Evolutionary conservation across 1,140 invertebrate species (phyloP).

Genomic region (Varroa destructor): DNA sequence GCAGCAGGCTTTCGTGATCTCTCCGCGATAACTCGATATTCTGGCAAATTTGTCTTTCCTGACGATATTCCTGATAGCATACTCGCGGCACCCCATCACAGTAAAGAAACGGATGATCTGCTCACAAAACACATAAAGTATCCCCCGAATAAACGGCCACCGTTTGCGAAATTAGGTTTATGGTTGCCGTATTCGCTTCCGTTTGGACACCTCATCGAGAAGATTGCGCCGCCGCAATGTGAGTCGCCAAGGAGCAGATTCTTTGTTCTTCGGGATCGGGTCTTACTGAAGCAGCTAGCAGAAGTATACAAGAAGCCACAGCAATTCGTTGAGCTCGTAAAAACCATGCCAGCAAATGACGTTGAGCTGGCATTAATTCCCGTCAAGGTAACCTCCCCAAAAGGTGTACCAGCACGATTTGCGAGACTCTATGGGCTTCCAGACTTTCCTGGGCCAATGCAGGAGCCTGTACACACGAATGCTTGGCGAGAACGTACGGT

Average conservation of each 20-base stretch:
- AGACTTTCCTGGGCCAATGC: not conserved
- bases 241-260: not conserved
- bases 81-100: conserved; percentile 41
- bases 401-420: conserved; percentile 13
- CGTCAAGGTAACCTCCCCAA: not conserved
- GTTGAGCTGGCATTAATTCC: not conserved
- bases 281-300: not conserved
- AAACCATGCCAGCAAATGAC: not conserved
- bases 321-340: not conserved
- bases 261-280: conserved; percentile 14
- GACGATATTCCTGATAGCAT: conserved; percentile 54
- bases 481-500: not conserved
- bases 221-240: not conserved
- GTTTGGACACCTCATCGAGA: not conserved
- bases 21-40: conserved; percentile 53
- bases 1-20: conserved; percentile 63
- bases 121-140: conserved; percentile 51
- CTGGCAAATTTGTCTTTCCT: conserved; percentile 44
- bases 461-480: not conserved
- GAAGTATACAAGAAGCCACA: not conserved
- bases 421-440: conserved; percentile 4
- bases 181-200: conserved; percentile 57
- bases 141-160: conserved; percentile 69
- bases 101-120: conserved; percentile 37
- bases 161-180: conserved; percentile 62